These are phyloP conservation scores for Neolamprologus tretocephalus DNA, from an alignment of 2,113 vertebrate genomes.

Conservation along the genomic window DNA sequence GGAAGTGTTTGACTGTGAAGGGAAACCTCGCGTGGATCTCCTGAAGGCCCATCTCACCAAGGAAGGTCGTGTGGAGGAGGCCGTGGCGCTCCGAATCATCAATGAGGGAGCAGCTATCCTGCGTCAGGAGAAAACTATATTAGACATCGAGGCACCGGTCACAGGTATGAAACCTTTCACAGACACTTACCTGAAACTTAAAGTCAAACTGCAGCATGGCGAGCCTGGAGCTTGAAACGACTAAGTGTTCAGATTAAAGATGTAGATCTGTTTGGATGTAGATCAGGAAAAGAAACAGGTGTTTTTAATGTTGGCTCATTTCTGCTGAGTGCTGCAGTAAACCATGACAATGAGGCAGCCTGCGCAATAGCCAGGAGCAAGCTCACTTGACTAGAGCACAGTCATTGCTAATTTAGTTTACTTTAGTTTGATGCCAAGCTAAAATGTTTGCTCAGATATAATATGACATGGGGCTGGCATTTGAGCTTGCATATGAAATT, in stretches of 20 bases:
- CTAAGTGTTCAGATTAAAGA: neutral
- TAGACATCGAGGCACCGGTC: constrained; percentile 79
- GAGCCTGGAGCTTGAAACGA: neutral
- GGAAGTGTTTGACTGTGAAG: constrained; percentile 79
- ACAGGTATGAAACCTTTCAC: constrained; percentile 59
- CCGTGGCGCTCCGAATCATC: constrained; percentile 72
- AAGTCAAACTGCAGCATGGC: neutral
- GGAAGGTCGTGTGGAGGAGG: constrained; percentile 76
- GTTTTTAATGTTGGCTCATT: neutral
- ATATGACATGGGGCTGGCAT: neutral
- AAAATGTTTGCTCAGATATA: neutral
- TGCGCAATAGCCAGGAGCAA: neutral
- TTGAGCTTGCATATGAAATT: neutral
- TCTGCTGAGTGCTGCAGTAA: neutral
- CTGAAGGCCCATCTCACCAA: constrained; percentile 80
- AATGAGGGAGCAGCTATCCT: constrained; percentile 75
- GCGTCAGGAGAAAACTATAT: constrained; percentile 78
- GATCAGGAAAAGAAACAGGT: neutral
- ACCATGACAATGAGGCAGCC: neutral
- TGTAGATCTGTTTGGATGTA: neutral
- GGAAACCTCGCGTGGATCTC: constrained; percentile 77
- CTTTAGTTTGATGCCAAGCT: neutral
- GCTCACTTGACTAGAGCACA: neutral
- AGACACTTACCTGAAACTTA: neutral
- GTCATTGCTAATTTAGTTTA: neutral